Base-by-base conservation (phyloP, 2,888 invertebrate species). In the Lasioglossum malachurum region DNA sequence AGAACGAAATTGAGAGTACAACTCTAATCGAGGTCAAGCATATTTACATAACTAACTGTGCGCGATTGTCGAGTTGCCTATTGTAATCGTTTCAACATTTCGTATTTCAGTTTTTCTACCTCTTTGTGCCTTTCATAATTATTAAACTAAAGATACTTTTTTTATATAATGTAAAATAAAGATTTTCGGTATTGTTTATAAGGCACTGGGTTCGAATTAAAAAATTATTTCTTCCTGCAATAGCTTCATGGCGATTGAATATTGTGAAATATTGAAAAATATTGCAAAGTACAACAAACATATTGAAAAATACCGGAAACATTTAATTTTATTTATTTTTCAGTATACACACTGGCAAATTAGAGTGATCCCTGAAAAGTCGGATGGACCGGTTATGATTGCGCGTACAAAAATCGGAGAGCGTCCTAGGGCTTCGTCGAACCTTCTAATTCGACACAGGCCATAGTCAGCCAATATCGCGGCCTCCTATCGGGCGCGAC, bases 401-500 rank as follows among this genome's bases (percentile, higher is more conserved):
- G 57, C n/a, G n/a, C n/a, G 8, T 2, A 12, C 10, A 57, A 57
- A 57, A 57, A n/a, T 57, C 57, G 4, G 57, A 0, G n/a, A 57
- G n/a, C 10, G 10, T n/a, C 12, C 0, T 57, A 57, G n/a, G 57
- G 57, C n/a, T n/a, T 57, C 57, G 31, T 64, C 31, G 23, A 31
- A 23, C 31, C 46, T 35, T 35, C 41, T 31, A 27, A 75, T 75
- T 57, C 60, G 60, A 44, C 27, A 10, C 44, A 16, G 75, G 27
- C 53, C 49, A 35, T 69, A 67, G 67, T 53, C 67, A n/a, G 64
- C 67, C 49, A 69, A 46, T 73, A 71, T 60, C 78, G 60, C 69
- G 72, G 53, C 78, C n/a, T 16, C 73, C 76, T 46, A 80, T 80
- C 67, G 74, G 41, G 4, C 53, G 74, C 64, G 74, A 46, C 64